Conservation (phyloP, 2,888 invertebrate species). For the Podotricha telesiphe region DNA sequence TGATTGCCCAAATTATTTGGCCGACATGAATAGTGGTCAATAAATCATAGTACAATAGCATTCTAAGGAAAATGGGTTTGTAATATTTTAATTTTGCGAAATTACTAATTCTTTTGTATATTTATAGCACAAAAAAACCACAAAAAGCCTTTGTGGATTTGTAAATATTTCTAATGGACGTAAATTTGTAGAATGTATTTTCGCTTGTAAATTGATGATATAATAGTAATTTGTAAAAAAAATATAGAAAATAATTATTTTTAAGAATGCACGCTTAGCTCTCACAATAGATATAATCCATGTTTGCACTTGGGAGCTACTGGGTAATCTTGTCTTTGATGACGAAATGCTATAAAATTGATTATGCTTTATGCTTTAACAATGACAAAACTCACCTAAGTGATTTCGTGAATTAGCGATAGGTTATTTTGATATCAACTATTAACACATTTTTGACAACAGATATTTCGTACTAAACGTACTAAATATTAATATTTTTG, state of each 20-base stretch:
- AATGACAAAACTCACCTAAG: no score
- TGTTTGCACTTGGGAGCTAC: neutral
- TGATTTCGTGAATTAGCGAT: no score
- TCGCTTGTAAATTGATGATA: neutral
- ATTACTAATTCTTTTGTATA: neutral
- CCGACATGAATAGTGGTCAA: slow-evolving; percentile 16
- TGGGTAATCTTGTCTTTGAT: neutral
- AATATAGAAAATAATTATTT: no score
- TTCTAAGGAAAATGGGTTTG: neutral
- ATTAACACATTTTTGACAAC: no score
- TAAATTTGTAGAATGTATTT: neutral
- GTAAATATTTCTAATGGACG: neutral
- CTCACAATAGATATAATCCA: no score
- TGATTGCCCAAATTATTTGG: slow-evolving; percentile 60
- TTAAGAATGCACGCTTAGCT: no score
- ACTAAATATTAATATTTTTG: neutral
- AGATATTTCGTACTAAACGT: neutral
- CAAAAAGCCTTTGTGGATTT: neutral
- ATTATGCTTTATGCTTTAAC: no score
- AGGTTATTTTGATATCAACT: no score
- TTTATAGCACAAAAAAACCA: neutral
- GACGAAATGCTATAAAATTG: no score
- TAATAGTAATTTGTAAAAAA: no score
- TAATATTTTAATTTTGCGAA: slow-evolving; percentile 6
- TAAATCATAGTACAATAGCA: slow-evolving; percentile 8